A percentile compares a stretch with the other conserved stretches of the same genome.
Conservation (phyloP, 1,140 invertebrate genomes). For the Olivierus martensii region DNA sequence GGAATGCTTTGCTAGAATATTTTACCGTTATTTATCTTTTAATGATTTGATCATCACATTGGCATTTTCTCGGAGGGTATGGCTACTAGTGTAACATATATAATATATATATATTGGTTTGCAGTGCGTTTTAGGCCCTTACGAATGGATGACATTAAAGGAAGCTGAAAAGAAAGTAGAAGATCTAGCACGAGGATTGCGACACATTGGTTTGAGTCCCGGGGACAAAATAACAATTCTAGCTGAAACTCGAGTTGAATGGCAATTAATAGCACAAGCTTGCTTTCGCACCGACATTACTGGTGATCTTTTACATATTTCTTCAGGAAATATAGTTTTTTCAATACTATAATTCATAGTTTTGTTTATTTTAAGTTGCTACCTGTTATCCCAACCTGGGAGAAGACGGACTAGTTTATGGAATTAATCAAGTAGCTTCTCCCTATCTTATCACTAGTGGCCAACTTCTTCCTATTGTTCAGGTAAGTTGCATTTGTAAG, state of each 20-base stretch:
- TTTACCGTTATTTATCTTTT: too few relatives aligned
- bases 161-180: constrained; percentile 60
- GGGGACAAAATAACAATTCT: constrained; percentile 78
- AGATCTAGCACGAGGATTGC: constrained; percentile 62
- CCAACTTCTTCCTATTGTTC: constrained; percentile 81
- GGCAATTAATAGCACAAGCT: constrained; percentile 81
- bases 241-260: constrained; percentile 92
- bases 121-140: constrained; percentile 82
- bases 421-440: constrained; percentile 91
- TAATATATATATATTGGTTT: too few relatives aligned
- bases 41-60: too few relatives aligned
- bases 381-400: constrained; percentile 95
- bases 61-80: too few relatives aligned
- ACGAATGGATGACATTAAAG: constrained; percentile 73
- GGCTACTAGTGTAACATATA: too few relatives aligned
- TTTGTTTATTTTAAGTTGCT: too few relatives aligned
- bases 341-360: too few relatives aligned
- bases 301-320: too few relatives aligned
- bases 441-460: constrained; percentile 42
- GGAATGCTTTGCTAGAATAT: too few relatives aligned
- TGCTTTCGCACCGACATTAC: constrained; percentile 9
- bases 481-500: too few relatives aligned
- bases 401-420: constrained; percentile 88
- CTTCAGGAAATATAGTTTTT: too few relatives aligned
- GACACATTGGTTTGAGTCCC: constrained; percentile 43